These are phyloP conservation scores for Papilio gigon DNA, from an alignment of 2,888 invertebrate genomes.

Conservation along the genomic window DNA sequence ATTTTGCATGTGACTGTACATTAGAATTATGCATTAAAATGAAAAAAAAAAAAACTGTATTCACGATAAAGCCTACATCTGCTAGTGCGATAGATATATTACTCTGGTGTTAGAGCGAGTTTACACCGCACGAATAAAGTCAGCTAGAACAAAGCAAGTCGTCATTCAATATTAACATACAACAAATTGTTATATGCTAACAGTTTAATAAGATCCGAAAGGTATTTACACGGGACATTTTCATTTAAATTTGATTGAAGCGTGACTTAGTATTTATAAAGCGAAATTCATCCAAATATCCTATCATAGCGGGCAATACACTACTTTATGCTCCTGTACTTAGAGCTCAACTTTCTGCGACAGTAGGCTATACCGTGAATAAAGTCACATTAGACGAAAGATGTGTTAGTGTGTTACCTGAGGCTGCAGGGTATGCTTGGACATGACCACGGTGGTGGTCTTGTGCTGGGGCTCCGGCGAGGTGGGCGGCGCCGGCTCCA, in stretches of 20 bases:
- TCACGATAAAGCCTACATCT: constrained; percentile 13
- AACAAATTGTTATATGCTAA: too few species aligned
- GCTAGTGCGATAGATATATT: background rate
- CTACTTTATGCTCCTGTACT: background rate
- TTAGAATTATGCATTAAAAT: background rate
- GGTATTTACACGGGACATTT: background rate
- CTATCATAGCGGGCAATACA: background rate
- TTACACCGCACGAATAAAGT: background rate
- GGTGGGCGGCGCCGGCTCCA: constrained; percentile 86
- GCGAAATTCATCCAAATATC: too few species aligned
- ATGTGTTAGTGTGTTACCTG: constrained; percentile 68
- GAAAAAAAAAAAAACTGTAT: background rate
- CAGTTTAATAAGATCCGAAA: too few species aligned
- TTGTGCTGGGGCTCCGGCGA: constrained; percentile 89
- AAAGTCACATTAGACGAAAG: background rate
- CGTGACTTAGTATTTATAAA: too few species aligned
- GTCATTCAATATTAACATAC: too few species aligned
- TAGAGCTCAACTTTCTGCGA: background rate
- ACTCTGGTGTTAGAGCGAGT: background rate
- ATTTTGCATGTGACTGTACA: constrained; percentile 26
- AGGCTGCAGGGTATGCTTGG: constrained; percentile 93
- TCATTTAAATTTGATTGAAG: too few species aligned
- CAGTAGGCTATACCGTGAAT: background rate
- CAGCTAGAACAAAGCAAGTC: background rate
- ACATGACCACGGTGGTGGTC: constrained; percentile 96